A percentile compares a stretch with the other conserved stretches of the same genome.
phyloP scores from a whole-genome alignment of 2,797 vertebrate species.

The Fistularia commersonii region DNA sequence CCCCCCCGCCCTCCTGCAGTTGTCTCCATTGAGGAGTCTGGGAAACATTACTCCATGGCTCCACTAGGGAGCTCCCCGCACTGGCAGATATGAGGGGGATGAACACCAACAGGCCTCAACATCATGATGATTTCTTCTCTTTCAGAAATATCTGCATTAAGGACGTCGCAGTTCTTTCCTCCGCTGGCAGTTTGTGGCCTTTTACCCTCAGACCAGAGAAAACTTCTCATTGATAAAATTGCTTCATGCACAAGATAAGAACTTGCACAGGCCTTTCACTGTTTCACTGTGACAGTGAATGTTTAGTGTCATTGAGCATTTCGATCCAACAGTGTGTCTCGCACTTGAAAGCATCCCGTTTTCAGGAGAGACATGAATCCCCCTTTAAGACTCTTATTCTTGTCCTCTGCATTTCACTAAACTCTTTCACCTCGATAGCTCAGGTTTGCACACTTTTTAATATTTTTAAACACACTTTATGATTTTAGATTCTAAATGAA shows the following conservation, averaged over 20 bases:
- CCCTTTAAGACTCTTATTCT: constrained; percentile 17
- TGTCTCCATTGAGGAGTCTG: no score
- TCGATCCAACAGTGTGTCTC: background rate
- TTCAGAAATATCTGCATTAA: constrained; percentile 59
- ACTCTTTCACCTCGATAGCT: constrained; percentile 6
- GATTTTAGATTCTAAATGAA: constrained; percentile 27
- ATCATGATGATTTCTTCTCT: constrained; percentile 3
- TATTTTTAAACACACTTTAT: background rate
- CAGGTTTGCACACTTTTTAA: constrained; percentile 1
- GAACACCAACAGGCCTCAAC: background rate
- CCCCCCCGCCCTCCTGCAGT: no score
- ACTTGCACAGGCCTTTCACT: background rate
- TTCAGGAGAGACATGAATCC: constrained; percentile 30
- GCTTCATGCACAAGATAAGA: background rate
- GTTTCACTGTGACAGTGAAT: constrained; percentile 1
- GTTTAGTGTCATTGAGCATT: constrained; percentile 4
- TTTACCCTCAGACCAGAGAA: background rate
- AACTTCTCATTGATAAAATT: no score
- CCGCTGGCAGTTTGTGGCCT: background rate
- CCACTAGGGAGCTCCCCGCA: no score
- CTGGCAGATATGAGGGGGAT: background rate
- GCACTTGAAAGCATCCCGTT: constrained; percentile 19
- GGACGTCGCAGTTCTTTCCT: constrained; percentile 7
- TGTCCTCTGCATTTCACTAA: background rate
- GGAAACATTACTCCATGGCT: no score